Evolutionary conservation across 2,888 invertebrate species (phyloP), one percentile per base, ranked within the genome.

Genomic region (Stenoptilia bipunctidactyla): DNA sequence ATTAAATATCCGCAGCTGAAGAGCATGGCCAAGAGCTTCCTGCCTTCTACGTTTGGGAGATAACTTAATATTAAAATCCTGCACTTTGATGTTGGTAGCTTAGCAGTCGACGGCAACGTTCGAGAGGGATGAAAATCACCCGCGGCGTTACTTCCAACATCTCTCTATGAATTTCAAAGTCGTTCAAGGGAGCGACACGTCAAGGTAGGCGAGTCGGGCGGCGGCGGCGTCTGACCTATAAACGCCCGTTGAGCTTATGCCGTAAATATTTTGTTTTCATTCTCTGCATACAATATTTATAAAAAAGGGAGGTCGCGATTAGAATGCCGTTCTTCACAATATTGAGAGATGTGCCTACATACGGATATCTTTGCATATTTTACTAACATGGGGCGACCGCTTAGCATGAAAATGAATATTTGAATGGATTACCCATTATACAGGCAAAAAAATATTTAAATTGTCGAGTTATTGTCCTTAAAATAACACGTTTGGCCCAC

Each of bases 201-300:
- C 66, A 66, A 66, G 66, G 66, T 59, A 48, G 56, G 42, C 61
- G 63, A 58, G 61, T 66, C 60, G 50, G 53, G 57, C 58, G 52
- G 60, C 63, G 61, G 59, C 52, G 58, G 50, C 53, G 55, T 62
- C 58, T 76, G 77, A 80, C 79, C 79, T 69, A 80, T 58, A 70
- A 74, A 73, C 60, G 50, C 52, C 53, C 56, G 58, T 56, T 20
- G 40, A 48, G 44, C 48, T 45, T 50, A 51, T 50, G 55, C 56
- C 56, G 63, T 66, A 67, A 70, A 74, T 67, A 73, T 75, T 71
- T 71, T 61, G 65, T 61, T 54, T 47, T 49, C 53, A 51, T 49
- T 53, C 58, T 61, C 62, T 53, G 56, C 51, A 69, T 75, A 55
- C 58, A 80, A 79, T 77, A 82, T 82, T 82, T 74, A 82, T 73